phyloP scores from a whole-genome alignment of 2,888 invertebrate species.

The Fissipunctia ypsillon region DNA sequence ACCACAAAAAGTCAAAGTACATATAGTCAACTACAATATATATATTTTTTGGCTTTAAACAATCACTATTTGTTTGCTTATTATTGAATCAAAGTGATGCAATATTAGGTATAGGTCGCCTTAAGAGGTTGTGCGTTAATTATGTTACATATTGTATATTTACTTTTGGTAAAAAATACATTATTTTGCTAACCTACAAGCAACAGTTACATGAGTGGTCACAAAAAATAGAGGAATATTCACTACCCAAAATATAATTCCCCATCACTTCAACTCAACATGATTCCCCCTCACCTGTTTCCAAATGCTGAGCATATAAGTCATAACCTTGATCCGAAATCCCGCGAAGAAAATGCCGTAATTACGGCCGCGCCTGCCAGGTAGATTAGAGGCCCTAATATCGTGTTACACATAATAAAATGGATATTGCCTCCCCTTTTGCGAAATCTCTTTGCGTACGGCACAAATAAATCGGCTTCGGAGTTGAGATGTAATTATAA shows the following conservation, averaged over 20 bases:
- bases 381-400: slow-evolving; percentile 48
- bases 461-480: slow-evolving; percentile 20
- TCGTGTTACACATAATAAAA: slow-evolving; percentile 48
- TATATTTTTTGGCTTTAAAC: no score
- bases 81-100: no score
- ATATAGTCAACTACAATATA: no score
- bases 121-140: no score
- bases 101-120: no score
- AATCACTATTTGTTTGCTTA: no score
- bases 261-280: not conserved
- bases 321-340: slow-evolving; percentile 55
- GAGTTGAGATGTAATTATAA: not conserved
- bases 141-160: no score
- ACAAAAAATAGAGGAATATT: not conserved
- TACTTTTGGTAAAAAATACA: no score
- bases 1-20: no score
- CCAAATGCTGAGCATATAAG: slow-evolving; percentile 33
- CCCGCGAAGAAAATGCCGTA: slow-evolving; percentile 48
- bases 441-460: slow-evolving; percentile 10
- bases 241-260: not conserved
- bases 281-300: slow-evolving; percentile 17
- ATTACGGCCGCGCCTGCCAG: slow-evolving; percentile 38
- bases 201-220: not conserved
- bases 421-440: slow-evolving; percentile 28
- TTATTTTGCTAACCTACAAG: no score